Conservation (phyloP, 35 echinoderm and acorn worm species). For the Apostichopus parvimensis region DNA sequence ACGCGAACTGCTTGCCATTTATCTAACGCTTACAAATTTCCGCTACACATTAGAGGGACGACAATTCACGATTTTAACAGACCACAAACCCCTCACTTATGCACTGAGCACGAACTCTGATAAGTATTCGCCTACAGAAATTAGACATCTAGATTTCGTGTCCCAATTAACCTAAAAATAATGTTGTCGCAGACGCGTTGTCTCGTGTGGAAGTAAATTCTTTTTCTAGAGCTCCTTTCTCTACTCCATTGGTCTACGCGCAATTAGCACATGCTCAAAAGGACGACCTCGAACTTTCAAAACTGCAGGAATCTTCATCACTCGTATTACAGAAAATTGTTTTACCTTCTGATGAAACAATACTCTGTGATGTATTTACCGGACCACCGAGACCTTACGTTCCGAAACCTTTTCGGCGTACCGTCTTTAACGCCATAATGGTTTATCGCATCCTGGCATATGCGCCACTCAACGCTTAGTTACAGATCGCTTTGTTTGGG, state of each 20-base stretch:
- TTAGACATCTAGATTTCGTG: slow-evolving; percentile 16
- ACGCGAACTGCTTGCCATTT: background rate
- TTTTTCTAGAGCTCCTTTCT: too few species aligned
- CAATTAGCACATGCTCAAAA: background rate
- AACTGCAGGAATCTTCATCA: background rate
- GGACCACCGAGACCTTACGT: background rate
- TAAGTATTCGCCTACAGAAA: slow-evolving; percentile 2
- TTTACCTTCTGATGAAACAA: background rate
- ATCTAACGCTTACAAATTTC: slow-evolving; percentile 17
- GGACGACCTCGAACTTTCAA: background rate
- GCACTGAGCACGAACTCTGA: background rate
- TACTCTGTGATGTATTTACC: too few species aligned
- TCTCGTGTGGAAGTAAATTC: too few species aligned
- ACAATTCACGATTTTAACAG: background rate
- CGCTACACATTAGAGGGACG: slow-evolving; percentile 10
- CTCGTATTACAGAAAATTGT: slow-evolving; percentile 2
- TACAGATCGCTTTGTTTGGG: background rate
- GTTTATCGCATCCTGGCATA: slow-evolving; percentile 46
- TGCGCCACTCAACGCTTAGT: slow-evolving; percentile 4
- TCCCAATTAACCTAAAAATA: slow-evolving; percentile 35
- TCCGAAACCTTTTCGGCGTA: background rate
- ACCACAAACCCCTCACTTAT: slow-evolving; percentile 34
- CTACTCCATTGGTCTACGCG: too few species aligned
- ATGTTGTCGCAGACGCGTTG: too few species aligned
- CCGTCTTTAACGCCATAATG: slow-evolving; percentile 29